These are phyloP conservation scores for Nemurella pictetii DNA, from an alignment of 2,888 invertebrate species.

Conservation along the genomic window DNA sequence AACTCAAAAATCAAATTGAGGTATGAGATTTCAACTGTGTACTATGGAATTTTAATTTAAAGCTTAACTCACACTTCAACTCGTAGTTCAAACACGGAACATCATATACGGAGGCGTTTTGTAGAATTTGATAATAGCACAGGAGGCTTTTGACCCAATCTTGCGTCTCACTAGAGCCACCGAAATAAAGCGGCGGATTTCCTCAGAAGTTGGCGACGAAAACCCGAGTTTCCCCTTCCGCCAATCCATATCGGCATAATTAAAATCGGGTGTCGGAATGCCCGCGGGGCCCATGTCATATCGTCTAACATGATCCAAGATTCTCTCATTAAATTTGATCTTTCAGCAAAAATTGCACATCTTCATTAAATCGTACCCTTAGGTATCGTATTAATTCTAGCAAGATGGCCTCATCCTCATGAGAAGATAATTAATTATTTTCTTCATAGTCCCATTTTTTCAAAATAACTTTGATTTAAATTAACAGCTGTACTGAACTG, in stretches of 20 bases:
- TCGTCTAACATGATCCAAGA: conserved; percentile 28
- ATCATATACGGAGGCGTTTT: no score
- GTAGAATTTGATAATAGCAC: no score
- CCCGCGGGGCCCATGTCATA: conserved; percentile 32
- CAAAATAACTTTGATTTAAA: not conserved
- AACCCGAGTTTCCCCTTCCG: not conserved
- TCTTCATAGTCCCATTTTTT: not conserved
- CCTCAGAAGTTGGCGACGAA: not conserved
- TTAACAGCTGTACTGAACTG: no score
- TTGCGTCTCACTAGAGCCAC: no score
- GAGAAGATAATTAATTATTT: not conserved
- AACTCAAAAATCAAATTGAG: no score
- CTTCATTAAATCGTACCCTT: conserved; percentile 29
- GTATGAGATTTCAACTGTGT: no score
- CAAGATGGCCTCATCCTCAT: not conserved
- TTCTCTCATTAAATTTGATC: conserved; percentile 37
- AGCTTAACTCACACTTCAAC: no score
- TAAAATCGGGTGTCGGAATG: conserved; percentile 24
- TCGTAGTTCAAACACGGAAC: no score
- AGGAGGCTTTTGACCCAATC: no score
- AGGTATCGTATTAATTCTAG: not conserved
- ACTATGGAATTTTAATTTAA: no score
- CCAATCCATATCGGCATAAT: conserved; percentile 23
- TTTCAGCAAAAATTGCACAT: conserved; percentile 32
- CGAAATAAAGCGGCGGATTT: no score